A percentile compares a stretch with the other conserved stretches of the same genome.
Conservation (phyloP, 64 coral and sea anemone species). For the Montipora capricornis region DNA sequence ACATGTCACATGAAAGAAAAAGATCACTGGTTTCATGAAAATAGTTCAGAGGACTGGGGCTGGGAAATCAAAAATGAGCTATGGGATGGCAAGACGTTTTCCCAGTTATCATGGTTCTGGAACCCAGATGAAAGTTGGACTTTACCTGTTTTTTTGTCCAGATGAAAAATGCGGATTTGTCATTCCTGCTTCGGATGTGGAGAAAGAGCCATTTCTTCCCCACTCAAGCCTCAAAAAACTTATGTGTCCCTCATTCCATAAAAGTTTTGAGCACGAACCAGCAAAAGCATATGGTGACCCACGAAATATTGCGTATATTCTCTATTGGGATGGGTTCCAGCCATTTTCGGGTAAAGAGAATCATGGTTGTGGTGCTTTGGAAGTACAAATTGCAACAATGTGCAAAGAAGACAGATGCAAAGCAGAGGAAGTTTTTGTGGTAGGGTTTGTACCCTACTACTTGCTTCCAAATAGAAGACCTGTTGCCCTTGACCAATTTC, state of each 20-base stretch:
- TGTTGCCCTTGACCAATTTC: conserved; percentile 36
- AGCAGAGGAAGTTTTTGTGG: conserved; percentile 25
- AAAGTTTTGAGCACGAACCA: not conserved
- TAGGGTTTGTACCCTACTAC: conserved; percentile 58
- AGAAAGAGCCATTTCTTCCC: not conserved
- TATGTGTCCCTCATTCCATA: conserved; percentile 12
- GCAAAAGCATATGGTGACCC: conserved; percentile 34
- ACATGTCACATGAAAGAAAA: conserved; percentile 31
- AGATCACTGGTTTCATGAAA: conserved; percentile 54
- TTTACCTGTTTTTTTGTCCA: conserved; percentile 27
- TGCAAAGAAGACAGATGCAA: conserved; percentile 26
- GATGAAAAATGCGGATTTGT: not conserved
- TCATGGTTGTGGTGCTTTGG: conserved; percentile 28
- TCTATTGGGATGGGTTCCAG: not conserved
- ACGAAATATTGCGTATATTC: conserved; percentile 55
- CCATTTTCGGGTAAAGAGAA: not conserved
- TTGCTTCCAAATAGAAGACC: conserved; percentile 33
- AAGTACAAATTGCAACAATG: conserved; percentile 50
- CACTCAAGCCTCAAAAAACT: conserved; percentile 4
- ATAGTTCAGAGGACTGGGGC: not conserved
- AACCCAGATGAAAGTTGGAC: conserved; percentile 32
- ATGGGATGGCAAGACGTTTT: conserved; percentile 49
- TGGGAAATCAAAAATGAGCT: conserved; percentile 52
- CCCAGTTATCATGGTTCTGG: conserved; percentile 57
- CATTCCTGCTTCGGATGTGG: not conserved